These are phyloP conservation scores for Gnathonemus echidnorhynchus DNA, from an alignment of 2,113 vertebrate species.

Conservation along the genomic window DNA sequence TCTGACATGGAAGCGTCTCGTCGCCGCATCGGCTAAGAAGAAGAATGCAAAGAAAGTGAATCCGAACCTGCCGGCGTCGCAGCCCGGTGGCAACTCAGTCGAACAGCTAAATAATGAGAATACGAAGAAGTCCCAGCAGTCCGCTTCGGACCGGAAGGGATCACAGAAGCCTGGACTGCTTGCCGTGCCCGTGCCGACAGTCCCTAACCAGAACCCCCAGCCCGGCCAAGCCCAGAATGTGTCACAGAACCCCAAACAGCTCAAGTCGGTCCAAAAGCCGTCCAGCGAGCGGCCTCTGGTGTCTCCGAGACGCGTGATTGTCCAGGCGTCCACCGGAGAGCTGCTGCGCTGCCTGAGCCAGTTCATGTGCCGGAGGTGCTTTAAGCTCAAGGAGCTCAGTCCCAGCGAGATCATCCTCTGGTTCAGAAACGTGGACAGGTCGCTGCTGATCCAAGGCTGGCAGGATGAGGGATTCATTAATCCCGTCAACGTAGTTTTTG, in stretches of 20 bases:
- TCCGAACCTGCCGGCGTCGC: conserved; percentile 60
- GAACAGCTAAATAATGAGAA: conserved; percentile 59
- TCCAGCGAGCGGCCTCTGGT: conserved; percentile 55
- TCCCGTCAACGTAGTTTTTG: conserved; percentile 90
- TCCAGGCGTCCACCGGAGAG: conserved; percentile 93
- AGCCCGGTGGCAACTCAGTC: conserved; percentile 43
- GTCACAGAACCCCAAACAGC: conserved; percentile 41
- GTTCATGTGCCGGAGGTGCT: conserved; percentile 89
- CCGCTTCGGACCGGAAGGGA: conserved; percentile 47
- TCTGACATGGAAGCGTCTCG: conserved; percentile 80
- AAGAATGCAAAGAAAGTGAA: conserved; percentile 86
- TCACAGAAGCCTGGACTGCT: conserved; percentile 58
- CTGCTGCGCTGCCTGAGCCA: conserved; percentile 88
- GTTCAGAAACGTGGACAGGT: conserved; percentile 95
- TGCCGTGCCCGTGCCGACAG: conserved; percentile 66
- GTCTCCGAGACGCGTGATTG: conserved; percentile 78
- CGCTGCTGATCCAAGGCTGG: conserved; percentile 92
- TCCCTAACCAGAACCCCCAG: conserved; percentile 45
- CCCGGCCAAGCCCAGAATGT: background rate
- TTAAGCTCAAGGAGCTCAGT: conserved; percentile 79
- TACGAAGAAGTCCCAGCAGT: conserved; percentile 48
- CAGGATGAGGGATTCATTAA: conserved; percentile 97
- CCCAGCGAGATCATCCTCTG: conserved; percentile 83
- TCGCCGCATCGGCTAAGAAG: conserved; percentile 80
- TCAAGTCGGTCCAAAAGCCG: conserved; percentile 53